Evolutionary conservation across 2,797 vertebrate genomes (phyloP), one percentile per base, ranked within the genome.

Genomic region (Malurus splendens): DNA sequence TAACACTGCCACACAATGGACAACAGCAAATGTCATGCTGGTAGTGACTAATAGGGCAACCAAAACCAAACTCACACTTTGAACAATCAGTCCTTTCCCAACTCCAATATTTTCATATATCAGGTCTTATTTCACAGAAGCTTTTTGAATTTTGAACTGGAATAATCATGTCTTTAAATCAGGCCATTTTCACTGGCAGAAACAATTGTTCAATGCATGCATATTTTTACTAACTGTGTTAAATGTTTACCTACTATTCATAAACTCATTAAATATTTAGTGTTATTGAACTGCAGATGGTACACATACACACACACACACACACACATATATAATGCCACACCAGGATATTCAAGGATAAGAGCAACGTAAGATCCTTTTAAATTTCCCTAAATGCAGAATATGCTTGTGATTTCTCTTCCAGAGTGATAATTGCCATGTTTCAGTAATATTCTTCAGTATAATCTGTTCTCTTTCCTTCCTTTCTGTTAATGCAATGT

Each of bases 221-320:
- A 54, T 42, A 55, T 81, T 93, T 89, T 71, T 54, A 65, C 28
- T 76, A 56, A 44, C n/a, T 77, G 12, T 71, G 74, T 85, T 91
- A 75, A 93, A 77, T 90, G 91, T 85, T 93, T 94, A 92, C 55
- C 66, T 73, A 17, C 38, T 81, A 62, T 30, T 91, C 3, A 12
- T 68, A 88, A 85, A 87, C 30, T 73, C 66, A 75, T 87, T 82
- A 86, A 89, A 90, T 87, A 94, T 89, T 93, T 79, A 90, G 60
- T 78, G 82, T 24, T 90, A 60, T 24, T 89, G 64, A 85, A 81
- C 36, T 61, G 60, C 62, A 95, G 84, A 93, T 85, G 90, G 60
- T 41, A 77, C 44, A 73, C 30, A 67, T 15, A 70, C 15, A 36
- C 7, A 16, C 17, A 81, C 32, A 68, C 20, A 55, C 1, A 66